Evolutionary conservation across 2,888 invertebrate species (phyloP).

Genomic region (Antitype chi): DNA sequence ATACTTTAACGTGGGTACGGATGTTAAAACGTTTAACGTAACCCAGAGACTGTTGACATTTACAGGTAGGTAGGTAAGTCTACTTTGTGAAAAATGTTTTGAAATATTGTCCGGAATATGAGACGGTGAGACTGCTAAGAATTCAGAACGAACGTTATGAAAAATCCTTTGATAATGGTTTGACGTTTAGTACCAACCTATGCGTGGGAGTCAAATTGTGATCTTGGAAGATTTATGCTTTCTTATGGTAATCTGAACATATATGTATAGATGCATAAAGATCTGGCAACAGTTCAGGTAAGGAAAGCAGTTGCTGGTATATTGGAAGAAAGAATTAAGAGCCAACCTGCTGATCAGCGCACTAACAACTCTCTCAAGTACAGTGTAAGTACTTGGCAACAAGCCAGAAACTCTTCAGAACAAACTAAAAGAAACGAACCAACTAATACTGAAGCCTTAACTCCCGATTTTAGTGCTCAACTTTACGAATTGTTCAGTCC

Average conservation of each 20-base stretch:
- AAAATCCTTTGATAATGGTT: constrained; percentile 50
- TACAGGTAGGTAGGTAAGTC: constrained; percentile 23
- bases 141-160: constrained; percentile 46
- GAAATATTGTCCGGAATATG: constrained; percentile 51
- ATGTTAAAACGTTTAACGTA: constrained; percentile 55
- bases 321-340: neutral
- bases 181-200: constrained; percentile 23
- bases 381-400: constrained; percentile 30
- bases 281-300: neutral
- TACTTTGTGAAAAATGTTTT: constrained; percentile 44
- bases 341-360: constrained; percentile 10
- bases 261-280: neutral
- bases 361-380: constrained; percentile 20
- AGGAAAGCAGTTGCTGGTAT: neutral
- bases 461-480: constrained; percentile 46
- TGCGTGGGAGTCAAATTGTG: constrained; percentile 23
- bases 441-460: constrained; percentile 31
- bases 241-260: neutral
- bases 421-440: constrained; percentile 44
- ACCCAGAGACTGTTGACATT: constrained; percentile 46
- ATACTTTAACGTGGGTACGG: constrained; percentile 49
- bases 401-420: constrained; percentile 24
- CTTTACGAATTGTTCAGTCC: constrained; percentile 42
- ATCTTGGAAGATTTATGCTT: constrained; percentile 16
- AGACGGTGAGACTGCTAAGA: constrained; percentile 27